phyloP scores from a whole-genome alignment of 2,797 vertebrate species.

The Orestias chungarensis region DNA sequence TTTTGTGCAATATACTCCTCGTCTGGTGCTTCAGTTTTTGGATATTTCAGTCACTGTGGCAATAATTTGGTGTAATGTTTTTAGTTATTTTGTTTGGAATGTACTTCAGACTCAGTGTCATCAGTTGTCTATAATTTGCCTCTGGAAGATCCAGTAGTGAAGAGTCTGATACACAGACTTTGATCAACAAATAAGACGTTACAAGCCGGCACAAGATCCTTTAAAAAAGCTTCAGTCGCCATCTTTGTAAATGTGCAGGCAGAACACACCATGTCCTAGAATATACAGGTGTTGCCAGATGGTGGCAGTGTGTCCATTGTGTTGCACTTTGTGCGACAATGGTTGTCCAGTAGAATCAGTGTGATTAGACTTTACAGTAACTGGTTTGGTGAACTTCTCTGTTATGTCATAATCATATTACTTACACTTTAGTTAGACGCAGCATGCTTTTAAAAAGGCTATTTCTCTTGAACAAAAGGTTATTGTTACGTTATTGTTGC shows the following conservation, averaged over 20 bases:
- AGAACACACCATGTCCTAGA: no score
- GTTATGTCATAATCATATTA: background rate
- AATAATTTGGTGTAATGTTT: background rate
- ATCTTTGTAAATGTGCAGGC: no score
- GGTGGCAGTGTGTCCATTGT: slow-evolving; percentile 68
- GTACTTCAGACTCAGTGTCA: background rate
- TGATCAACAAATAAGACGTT: no score
- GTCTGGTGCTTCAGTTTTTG: background rate
- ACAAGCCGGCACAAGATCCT: no score
- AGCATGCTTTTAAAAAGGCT: background rate
- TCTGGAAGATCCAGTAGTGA: no score
- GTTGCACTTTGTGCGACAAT: slow-evolving; percentile 19
- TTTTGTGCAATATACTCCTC: background rate
- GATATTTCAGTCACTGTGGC: background rate
- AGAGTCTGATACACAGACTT: no score
- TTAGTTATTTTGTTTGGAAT: background rate
- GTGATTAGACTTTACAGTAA: slow-evolving; percentile 4
- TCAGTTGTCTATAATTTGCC: no score
- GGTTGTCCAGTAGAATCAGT: slow-evolving; percentile 7
- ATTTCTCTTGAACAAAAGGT: background rate
- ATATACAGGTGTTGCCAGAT: slow-evolving; percentile 45
- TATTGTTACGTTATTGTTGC: background rate
- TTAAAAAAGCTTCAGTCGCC: no score
- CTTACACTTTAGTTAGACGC: background rate
- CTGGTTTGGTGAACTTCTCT: slow-evolving; percentile 1